Percentiles rank a stretch among this genome's conserved stretches.
phyloP scores from a whole-genome alignment of 1,140 invertebrate genomes.

The Phymastichus coffea region DNA sequence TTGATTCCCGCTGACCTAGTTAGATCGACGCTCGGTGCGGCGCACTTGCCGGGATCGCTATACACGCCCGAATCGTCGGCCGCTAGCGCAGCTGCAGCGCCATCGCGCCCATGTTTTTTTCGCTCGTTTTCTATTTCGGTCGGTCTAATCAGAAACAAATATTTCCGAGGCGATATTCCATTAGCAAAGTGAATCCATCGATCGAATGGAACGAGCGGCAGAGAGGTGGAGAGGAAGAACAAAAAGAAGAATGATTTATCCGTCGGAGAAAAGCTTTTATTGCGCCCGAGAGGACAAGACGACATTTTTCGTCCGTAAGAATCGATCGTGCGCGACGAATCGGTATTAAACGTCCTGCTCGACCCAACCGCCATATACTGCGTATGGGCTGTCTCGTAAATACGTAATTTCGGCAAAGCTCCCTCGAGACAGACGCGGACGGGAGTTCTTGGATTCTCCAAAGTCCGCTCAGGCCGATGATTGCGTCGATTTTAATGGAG shows the following conservation, averaged over 20 bases:
- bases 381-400: constrained; percentile 41
- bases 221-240: no score
- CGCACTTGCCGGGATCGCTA: no score
- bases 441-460: not conserved
- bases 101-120: no score
- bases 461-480: not conserved
- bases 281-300: not conserved
- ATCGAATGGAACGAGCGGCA: no score
- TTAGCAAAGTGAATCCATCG: no score
- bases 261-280: not conserved
- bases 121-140: no score
- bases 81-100: no score
- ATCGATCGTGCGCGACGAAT: constrained; percentile 31
- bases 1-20: constrained; percentile 41
- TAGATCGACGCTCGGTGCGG: constrained; percentile 19
- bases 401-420: constrained; percentile 47
- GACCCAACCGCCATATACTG: not conserved
- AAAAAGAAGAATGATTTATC: constrained; percentile 10
- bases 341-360: not conserved
- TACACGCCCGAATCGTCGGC: no score
- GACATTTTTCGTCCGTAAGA: not conserved
- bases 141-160: no score
- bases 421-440: constrained; percentile 24
- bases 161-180: no score
- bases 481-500: no score